phyloP scores from a whole-genome alignment of 1,140 invertebrate species.

The Leptonema lineaticorne region DNA sequence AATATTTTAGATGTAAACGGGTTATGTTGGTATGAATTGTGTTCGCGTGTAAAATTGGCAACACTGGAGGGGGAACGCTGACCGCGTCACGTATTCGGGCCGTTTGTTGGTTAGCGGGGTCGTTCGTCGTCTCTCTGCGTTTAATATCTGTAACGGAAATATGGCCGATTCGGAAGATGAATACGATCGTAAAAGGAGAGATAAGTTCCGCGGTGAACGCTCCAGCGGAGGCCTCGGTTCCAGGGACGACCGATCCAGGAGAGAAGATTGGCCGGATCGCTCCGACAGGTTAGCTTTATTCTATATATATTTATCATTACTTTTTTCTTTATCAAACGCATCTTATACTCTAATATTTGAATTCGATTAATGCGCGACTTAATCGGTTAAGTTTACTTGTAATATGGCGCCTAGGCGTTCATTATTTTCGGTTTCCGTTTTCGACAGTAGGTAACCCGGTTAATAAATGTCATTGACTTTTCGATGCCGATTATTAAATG shows the following conservation, averaged over 20 bases:
- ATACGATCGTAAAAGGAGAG: slow-evolving; percentile 82
- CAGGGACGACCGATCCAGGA: slow-evolving; percentile 27
- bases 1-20: too few relatives aligned
- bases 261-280: slow-evolving; percentile 46
- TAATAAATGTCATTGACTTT: too few relatives aligned
- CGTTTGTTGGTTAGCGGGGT: not conserved
- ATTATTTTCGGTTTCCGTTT: too few relatives aligned
- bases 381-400: too few relatives aligned
- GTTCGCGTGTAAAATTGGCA: not conserved
- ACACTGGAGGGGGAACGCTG: not conserved
- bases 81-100: not conserved
- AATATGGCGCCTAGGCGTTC: too few relatives aligned
- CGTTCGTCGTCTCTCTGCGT: not conserved
- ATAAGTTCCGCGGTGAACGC: slow-evolving; percentile 87
- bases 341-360: not conserved
- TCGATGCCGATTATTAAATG: too few relatives aligned
- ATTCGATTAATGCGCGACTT: not conserved
- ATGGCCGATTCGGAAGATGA: slow-evolving; percentile 93
- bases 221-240: slow-evolving; percentile 49
- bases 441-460: too few relatives aligned
- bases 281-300: not conserved
- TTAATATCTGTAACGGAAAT: not conserved
- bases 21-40: not conserved
- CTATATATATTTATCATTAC: not conserved
- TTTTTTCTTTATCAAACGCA: not conserved